Evolutionary conservation across 2,888 invertebrate genomes (phyloP).

Genomic region (Mythimna lalbum): DNA sequence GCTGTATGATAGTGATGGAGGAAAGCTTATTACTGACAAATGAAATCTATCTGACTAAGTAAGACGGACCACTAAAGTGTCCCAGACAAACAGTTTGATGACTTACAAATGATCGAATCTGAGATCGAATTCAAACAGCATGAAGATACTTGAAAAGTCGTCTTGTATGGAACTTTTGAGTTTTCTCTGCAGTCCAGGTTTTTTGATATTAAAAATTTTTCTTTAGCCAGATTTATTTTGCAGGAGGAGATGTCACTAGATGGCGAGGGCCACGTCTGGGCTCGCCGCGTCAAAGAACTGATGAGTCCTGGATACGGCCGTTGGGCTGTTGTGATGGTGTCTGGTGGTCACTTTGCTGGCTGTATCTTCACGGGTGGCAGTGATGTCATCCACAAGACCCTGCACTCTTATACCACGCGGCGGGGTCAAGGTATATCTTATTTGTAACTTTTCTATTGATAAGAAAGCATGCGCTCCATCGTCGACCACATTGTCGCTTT

Average conservation of each 20-base stretch:
- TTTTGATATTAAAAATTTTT: not conserved
- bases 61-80: too few relatives aligned
- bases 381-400: conserved; percentile 93
- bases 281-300: conserved; percentile 79
- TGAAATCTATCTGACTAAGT: too few relatives aligned
- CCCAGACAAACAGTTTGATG: too few relatives aligned
- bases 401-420: conserved; percentile 96
- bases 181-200: too few relatives aligned
- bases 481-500: too few relatives aligned
- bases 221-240: conserved; percentile 43
- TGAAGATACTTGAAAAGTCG: too few relatives aligned
- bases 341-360: conserved; percentile 92
- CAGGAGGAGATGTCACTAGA: conserved; percentile 89
- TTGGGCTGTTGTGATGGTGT: conserved; percentile 95
- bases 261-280: conserved; percentile 84
- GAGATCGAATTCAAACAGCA: too few relatives aligned
- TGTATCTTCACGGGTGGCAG: conserved; percentile 84
- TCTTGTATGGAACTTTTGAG: too few relatives aligned
- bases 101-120: too few relatives aligned
- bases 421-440: conserved; percentile 91
- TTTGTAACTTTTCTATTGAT: not conserved
- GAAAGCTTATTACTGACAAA: too few relatives aligned
- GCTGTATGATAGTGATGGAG: too few relatives aligned
- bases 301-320: conserved; percentile 83
- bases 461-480: not conserved